phyloP scores from a whole-genome alignment of 2,888 invertebrate genomes.

The Campaea margaritaria region DNA sequence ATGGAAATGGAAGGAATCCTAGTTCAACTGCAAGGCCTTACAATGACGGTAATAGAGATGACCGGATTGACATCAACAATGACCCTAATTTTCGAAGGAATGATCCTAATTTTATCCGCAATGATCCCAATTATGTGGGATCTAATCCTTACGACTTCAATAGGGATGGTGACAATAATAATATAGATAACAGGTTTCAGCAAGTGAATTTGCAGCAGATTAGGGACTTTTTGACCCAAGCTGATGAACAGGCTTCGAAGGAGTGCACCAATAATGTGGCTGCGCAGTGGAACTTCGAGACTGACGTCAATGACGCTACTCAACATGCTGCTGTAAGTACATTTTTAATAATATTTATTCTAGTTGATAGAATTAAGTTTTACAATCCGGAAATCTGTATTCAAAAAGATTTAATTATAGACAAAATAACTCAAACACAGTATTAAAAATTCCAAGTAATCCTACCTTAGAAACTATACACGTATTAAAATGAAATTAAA shows the following conservation, averaged over 20 bases:
- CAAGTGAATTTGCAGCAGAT: conserved; percentile 77
- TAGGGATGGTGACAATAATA: conserved; percentile 66
- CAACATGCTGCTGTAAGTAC: conserved; percentile 93
- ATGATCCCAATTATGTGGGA: conserved; percentile 75
- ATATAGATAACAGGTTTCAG: conserved; percentile 73
- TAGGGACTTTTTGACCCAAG: conserved; percentile 87
- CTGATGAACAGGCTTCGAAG: conserved; percentile 91
- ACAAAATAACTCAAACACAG: too few species aligned
- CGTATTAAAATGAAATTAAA: too few species aligned
- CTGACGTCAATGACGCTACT: conserved; percentile 92
- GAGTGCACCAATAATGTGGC: conserved; percentile 94
- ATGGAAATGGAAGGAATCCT: conserved; percentile 64
- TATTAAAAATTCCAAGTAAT: too few species aligned
- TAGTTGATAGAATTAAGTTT: neutral
- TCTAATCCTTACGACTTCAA: conserved; percentile 77
- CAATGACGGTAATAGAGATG: conserved; percentile 71
- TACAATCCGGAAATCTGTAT: neutral
- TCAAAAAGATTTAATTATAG: too few species aligned
- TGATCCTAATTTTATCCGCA: conserved; percentile 82
- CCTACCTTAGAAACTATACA: too few species aligned
- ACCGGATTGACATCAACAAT: conserved; percentile 76
- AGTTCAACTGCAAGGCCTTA: conserved; percentile 65
- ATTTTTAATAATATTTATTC: neutral
- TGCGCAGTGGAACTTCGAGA: conserved; percentile 95
- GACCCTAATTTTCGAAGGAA: conserved; percentile 78